Conservation (phyloP, 2,113 vertebrate genomes). For the Urocynchramus pylzowi region DNA sequence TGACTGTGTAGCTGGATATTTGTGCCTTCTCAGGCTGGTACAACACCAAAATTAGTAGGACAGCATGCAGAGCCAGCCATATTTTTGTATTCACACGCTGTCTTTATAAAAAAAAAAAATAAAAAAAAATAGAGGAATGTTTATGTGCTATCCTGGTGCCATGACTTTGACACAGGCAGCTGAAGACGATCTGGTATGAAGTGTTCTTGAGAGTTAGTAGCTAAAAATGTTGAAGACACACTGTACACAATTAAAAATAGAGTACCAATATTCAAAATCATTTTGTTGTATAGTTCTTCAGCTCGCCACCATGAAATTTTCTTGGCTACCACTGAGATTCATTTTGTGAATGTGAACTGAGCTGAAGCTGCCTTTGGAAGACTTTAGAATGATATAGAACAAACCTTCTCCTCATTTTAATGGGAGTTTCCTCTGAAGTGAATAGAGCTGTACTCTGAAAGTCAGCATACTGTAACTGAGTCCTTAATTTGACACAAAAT, state of each 20-base stretch:
- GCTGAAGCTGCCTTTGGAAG: neutral
- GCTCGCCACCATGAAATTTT: neutral
- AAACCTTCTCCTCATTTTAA: neutral
- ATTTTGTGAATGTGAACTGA: neutral
- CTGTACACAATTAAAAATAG: neutral
- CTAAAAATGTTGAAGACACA: neutral
- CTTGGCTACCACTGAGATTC: neutral
- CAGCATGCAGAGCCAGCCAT: neutral
- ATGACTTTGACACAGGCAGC: neutral
- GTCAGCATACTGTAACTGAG: neutral
- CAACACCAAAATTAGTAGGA: neutral
- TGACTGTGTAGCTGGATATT: neutral
- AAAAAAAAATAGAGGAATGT: neutral
- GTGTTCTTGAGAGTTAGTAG: neutral
- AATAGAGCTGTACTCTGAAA: neutral
- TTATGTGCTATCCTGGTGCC: neutral
- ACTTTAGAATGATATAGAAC: neutral
- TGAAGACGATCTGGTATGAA: neutral
- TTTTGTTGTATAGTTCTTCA: neutral
- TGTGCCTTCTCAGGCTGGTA: neutral
- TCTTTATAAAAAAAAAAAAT: neutral
- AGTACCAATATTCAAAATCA: neutral
- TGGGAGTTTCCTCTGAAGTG: neutral
- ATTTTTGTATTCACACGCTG: neutral
- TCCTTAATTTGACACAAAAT: constrained; percentile 30